These are phyloP conservation scores for Rhineura floridana DNA, from an alignment of 2,113 vertebrate genomes.

Conservation along the genomic window DNA sequence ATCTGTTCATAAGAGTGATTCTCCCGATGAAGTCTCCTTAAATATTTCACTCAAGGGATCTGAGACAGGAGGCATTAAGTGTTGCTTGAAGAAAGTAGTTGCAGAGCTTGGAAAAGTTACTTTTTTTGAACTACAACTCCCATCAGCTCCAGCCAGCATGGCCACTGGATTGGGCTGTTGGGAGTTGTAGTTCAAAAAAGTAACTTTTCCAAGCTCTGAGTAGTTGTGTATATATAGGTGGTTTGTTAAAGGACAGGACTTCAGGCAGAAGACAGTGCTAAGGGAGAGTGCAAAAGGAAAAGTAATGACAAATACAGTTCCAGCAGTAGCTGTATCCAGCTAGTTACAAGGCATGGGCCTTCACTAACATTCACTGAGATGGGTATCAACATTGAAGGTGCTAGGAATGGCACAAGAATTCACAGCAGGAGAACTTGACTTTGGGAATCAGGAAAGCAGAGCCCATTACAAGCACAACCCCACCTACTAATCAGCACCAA, in stretches of 20 bases:
- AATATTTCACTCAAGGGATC: conserved; percentile 26
- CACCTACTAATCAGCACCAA: too few species aligned
- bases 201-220: too few species aligned
- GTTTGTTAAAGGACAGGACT: rapidly evolving
- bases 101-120: too few species aligned
- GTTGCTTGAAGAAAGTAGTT: background rate
- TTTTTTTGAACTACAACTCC: too few species aligned
- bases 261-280: rapidly evolving
- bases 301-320: background rate
- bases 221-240: conserved; percentile 2
- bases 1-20: conserved; percentile 46
- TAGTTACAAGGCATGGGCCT: background rate
- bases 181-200: too few species aligned
- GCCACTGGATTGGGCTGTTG: too few species aligned
- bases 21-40: conserved; percentile 26
- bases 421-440: background rate
- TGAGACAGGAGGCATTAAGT: conserved; percentile 17
- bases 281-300: background rate
- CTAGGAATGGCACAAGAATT: background rate
- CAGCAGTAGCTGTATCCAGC: background rate
- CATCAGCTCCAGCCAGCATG: too few species aligned
- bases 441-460: too few species aligned
- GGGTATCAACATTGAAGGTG: background rate
- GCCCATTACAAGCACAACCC: too few species aligned
- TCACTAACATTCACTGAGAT: background rate